Conservation (phyloP, 2,113 vertebrate species). For the Dromiciops gliroides region DNA sequence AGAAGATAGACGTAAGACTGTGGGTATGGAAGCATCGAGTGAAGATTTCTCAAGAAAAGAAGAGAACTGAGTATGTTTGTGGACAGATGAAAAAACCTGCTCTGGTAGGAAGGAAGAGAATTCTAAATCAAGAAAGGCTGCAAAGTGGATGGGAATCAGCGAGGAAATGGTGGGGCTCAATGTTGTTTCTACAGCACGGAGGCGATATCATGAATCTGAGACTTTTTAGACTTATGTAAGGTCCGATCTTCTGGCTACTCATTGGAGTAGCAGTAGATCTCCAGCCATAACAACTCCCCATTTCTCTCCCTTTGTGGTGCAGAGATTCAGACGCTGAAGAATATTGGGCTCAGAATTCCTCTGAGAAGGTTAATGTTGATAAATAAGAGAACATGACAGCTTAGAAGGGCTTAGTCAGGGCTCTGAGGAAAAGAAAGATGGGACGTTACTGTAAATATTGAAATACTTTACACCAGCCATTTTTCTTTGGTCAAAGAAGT, state of each 20-base stretch:
- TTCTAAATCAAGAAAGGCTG: too few relatives aligned
- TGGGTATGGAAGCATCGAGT: too few relatives aligned
- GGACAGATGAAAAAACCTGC: too few relatives aligned
- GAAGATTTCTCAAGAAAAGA: too few relatives aligned
- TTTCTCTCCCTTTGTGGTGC: neutral
- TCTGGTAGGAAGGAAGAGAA: too few relatives aligned
- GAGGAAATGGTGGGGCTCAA: neutral
- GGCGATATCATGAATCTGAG: neutral
- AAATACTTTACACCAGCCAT: conserved; percentile 51
- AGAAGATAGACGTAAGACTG: too few relatives aligned
- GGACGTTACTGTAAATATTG: conserved; percentile 69
- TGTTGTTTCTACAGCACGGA: neutral
- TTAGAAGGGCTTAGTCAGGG: conserved; percentile 72
- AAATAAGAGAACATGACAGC: conserved; percentile 68
- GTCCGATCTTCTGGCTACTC: neutral
- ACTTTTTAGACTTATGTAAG: conserved; percentile 2
- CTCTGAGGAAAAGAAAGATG: conserved; percentile 68
- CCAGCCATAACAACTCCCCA: neutral
- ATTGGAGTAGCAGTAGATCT: too few relatives aligned
- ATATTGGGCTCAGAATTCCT: conserved; percentile 9
- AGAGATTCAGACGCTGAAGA: neutral
- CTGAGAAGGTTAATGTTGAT: conserved; percentile 68
- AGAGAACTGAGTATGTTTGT: too few relatives aligned
- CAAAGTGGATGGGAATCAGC: neutral
- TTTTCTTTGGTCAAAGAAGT: neutral